Evolutionary conservation across 2,888 invertebrate species (phyloP).

Genomic region (Dendrolimus houi): DNA sequence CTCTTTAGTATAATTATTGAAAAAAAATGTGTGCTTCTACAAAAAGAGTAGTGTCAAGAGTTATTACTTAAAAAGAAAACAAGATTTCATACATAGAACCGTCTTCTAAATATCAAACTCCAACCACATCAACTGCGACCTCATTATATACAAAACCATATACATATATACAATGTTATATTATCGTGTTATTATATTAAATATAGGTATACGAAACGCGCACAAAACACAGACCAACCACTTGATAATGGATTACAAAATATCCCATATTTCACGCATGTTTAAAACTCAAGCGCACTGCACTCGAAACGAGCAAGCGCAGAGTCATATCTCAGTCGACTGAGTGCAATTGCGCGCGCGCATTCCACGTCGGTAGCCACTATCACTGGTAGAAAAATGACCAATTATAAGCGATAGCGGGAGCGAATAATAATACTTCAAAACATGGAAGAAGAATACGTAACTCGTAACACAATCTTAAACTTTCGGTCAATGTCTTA

Average conservation of each 20-base stretch:
- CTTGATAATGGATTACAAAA: constrained; percentile 12
- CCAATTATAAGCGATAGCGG: constrained; percentile 3
- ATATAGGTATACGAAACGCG: not conserved
- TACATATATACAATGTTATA: too few relatives aligned
- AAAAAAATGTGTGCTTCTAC: too few relatives aligned
- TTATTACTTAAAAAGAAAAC: too few relatives aligned
- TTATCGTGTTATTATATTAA: too few relatives aligned
- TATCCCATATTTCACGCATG: constrained; percentile 33
- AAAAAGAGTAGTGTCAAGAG: too few relatives aligned
- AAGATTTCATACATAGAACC: too few relatives aligned
- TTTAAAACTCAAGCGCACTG: constrained; percentile 21
- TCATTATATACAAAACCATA: not conserved
- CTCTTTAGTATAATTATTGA: too few relatives aligned
- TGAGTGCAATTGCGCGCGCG: constrained; percentile 25
- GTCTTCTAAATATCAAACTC: too few relatives aligned
- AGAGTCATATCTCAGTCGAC: constrained; percentile 58
- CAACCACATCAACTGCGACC: too few relatives aligned
- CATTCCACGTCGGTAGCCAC: not conserved
- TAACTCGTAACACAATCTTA: too few relatives aligned
- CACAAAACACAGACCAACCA: constrained; percentile 20
- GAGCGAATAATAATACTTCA: not conserved
- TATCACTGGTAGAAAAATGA: not conserved
- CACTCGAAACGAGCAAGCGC: constrained; percentile 55
- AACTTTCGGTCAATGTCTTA: too few relatives aligned
- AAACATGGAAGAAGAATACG: too few relatives aligned